phyloP scores from a whole-genome alignment of 2,113 vertebrate genomes.

The Parotia lawesii region DNA sequence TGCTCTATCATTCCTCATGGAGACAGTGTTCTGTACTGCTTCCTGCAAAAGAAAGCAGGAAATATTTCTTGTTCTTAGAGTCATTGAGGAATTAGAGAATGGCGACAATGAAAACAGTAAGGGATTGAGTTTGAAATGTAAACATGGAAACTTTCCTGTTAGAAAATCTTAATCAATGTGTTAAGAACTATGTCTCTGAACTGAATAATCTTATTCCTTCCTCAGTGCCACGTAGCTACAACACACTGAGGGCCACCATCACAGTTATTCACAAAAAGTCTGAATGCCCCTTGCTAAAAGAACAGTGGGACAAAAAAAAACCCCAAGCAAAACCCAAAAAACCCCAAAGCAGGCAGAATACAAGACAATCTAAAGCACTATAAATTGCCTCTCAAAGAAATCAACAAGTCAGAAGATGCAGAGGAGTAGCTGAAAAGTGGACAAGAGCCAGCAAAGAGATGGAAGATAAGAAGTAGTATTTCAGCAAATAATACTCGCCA shows the following conservation, averaged over 20 bases:
- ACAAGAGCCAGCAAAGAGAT: slow-evolving; percentile 27
- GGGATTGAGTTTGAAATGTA: neutral
- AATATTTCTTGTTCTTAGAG: neutral
- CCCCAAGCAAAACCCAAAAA: neutral
- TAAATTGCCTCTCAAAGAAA: neutral
- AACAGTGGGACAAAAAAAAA: neutral
- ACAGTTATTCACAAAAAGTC: neutral
- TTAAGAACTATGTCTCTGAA: neutral
- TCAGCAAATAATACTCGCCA: slow-evolving; percentile 13
- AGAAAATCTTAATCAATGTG: neutral
- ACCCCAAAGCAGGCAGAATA: neutral
- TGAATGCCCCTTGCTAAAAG: neutral
- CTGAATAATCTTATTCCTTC: neutral
- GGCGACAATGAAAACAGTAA: neutral
- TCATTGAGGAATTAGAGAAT: neutral
- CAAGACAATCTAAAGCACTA: neutral
- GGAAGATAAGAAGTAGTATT: slow-evolving; percentile 56
- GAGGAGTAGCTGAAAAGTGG: slow-evolving; percentile 39
- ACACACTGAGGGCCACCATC: neutral
- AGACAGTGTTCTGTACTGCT: neutral
- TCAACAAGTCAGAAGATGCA: neutral
- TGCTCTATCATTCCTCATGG: neutral
- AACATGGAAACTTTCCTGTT: neutral
- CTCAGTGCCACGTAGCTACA: neutral
- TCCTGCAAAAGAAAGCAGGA: neutral